Evolutionary conservation across 2,113 vertebrate genomes (phyloP), one percentile per base, ranked within the genome.

Genomic region (Eolophus roseicapilla): DNA sequence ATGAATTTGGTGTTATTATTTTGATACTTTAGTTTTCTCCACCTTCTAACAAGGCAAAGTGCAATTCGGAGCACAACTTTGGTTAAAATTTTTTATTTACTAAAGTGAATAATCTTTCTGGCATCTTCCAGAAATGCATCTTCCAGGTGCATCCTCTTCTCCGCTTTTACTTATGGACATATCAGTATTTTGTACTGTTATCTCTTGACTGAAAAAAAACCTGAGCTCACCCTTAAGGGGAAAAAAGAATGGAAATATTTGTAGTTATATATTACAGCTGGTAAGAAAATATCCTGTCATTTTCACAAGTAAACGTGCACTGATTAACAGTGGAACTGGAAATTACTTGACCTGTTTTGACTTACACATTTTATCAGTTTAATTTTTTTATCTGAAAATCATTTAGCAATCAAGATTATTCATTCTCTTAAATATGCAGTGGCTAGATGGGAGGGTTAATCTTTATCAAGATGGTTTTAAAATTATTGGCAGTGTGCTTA

Each of bases 201-300:
- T 6, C 3, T 67, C 13, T 55, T 44, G 3, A 41, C 75, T 41
- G 29, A 47, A 85, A 75, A 65, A 70, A 2, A 1, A 10, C 5
- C 2, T 23, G 4, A 65, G 35, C 9, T 82, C 1, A 0, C 1
- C 4, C 13, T 79, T 28, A 74, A 44, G 9, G 7, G 4, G 15
- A 70, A 60, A 81, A 78, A 84, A 52, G 19, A 7, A 8, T 44
- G 7, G 53, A 57, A 82, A 69, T 62, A 31, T 17, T 41, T 47
- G 11, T n/a, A 28, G 6, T 18, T 60, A 12, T 0, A 0, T 28
- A 44, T 77, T 41, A 11, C 10, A 62, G 8, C 6, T 33, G 39
- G 8, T 17, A 64, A 24, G 12, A 88, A 85, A 82, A 46, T 2
- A 11, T 41, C 10, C 7, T 53, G 7, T 55, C 18, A 18, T 44